A percentile compares a stretch with the other conserved stretches of the same genome.
These are phyloP conservation scores for Diglossa brunneiventris DNA, from an alignment of 2,113 vertebrate genomes.

Conservation along the genomic window DNA sequence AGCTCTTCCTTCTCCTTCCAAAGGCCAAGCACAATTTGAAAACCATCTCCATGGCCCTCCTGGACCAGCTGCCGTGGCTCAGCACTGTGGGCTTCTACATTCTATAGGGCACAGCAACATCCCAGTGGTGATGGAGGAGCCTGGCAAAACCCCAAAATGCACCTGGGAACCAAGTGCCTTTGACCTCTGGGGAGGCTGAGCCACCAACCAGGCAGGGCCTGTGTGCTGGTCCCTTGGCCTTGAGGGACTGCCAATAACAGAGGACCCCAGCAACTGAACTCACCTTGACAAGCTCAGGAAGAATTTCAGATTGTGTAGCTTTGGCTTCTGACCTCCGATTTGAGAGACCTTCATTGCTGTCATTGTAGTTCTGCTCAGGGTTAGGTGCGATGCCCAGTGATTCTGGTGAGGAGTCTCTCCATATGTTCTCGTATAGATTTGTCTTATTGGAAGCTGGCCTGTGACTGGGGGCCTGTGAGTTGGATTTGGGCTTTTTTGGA, in stretches of 20 bases:
- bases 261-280: constrained; percentile 11
- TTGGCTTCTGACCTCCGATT: constrained; percentile 73
- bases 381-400: rapidly evolving
- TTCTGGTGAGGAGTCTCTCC: neutral
- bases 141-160: neutral
- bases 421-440: constrained; percentile 20
- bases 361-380: rapidly evolving
- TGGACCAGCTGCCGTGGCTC: neutral
- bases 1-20: neutral
- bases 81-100: neutral
- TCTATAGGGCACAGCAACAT: neutral
- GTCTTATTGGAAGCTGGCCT: neutral
- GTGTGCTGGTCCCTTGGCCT: neutral
- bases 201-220: neutral
- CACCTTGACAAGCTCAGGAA: constrained; percentile 74
- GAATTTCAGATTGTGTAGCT: constrained; percentile 71
- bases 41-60: neutral
- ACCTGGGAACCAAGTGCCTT: neutral
- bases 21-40: neutral
- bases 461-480: constrained; percentile 26
- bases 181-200: neutral
- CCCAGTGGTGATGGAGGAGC: neutral
- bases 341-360: constrained; percentile 60
- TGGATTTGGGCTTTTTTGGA: constrained; percentile 55
- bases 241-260: neutral